Evolutionary conservation across 2,113 vertebrate species (phyloP).

Genomic region (Oxyruncus cristatus): DNA sequence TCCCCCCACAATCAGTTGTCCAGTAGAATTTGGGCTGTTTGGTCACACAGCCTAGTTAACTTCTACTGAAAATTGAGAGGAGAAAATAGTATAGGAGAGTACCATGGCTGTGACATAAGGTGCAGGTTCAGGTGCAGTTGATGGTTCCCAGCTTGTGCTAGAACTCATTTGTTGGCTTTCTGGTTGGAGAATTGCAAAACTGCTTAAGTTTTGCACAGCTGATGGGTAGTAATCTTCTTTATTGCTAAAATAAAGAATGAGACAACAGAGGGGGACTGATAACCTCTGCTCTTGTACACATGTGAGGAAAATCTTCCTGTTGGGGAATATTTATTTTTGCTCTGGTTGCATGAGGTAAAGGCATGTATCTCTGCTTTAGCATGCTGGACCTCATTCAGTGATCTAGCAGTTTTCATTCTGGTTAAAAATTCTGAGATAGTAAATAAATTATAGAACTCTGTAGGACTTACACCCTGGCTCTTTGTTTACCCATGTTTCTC

Average conservation of each 20-base stretch:
- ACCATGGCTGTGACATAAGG: neutral
- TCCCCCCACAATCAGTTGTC: too few relatives aligned
- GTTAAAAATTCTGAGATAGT: neutral
- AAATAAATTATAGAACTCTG: neutral
- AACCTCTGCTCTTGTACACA: neutral
- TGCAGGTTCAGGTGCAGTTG: neutral
- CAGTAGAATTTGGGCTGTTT: too few relatives aligned
- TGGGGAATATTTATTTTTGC: neutral
- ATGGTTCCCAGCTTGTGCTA: neutral
- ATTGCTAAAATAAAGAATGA: neutral
- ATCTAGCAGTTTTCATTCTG: neutral
- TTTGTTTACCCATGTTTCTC: neutral
- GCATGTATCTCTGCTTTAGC: neutral
- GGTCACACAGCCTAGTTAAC: too few relatives aligned
- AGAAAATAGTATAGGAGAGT: neutral
- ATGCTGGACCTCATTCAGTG: neutral
- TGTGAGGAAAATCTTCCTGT: neutral
- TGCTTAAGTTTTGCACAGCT: neutral
- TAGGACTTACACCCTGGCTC: neutral
- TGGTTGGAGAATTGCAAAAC: neutral
- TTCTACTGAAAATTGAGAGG: too few relatives aligned
- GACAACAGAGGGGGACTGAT: neutral
- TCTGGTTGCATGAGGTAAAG: neutral
- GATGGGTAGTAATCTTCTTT: neutral
- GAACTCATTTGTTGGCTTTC: neutral